A percentile compares a stretch with the other conserved stretches of the same genome.
Evolutionary conservation across 2,113 vertebrate species (phyloP).

Genomic region (Anarrhichthys ocellatus): DNA sequence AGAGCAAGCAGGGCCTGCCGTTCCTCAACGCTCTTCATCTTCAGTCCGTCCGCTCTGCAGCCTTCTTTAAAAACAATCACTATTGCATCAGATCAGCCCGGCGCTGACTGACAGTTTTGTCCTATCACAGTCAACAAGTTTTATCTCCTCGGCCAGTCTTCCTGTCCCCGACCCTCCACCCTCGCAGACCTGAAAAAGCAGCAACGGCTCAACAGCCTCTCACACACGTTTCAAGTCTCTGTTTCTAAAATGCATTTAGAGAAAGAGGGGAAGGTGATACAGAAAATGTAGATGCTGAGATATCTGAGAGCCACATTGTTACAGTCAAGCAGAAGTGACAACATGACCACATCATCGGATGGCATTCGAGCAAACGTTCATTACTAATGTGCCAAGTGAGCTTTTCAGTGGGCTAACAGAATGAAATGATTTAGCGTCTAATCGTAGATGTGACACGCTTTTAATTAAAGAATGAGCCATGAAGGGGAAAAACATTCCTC

Average conservation of each 20-base stretch:
- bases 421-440: not conserved
- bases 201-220: constrained; percentile 1
- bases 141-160: constrained; percentile 69
- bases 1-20: constrained; percentile 5
- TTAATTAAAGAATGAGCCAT: not conserved
- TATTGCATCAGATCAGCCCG: not conserved
- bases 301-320: not conserved
- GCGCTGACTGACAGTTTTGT: not conserved
- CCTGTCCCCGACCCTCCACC: constrained; percentile 61
- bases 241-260: not conserved
- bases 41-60: not conserved
- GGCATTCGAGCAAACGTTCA: not conserved
- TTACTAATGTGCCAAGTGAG: not conserved
- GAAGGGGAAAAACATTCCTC: not conserved
- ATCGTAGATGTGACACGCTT: not conserved
- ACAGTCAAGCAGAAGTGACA: not conserved
- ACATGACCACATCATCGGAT: not conserved
- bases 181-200: not conserved
- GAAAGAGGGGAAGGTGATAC: constrained; percentile 3
- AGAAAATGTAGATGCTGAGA: not conserved
- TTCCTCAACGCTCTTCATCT: constrained; percentile 21
- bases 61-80: not conserved
- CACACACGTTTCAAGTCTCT: constrained; percentile 1
- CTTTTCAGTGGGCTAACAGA: not conserved
- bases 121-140: constrained; percentile 40